Base-by-base conservation (phyloP, 2,797 vertebrate species). In the Streptopelia turtur region DNA sequence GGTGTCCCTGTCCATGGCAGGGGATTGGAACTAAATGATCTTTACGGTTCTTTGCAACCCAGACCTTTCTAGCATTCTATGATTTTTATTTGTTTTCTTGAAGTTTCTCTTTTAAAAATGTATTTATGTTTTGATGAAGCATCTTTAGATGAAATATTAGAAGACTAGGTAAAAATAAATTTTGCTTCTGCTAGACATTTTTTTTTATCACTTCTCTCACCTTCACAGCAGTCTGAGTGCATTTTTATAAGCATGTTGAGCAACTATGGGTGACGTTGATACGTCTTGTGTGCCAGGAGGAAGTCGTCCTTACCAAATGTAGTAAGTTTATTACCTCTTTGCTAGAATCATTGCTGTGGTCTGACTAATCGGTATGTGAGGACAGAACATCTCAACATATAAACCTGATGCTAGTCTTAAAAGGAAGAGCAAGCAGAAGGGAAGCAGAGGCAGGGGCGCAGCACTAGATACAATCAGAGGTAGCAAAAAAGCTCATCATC, bases 401-500 rank as follows among this genome's bases (percentile, higher is more conserved):
- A 60, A 93, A 68, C 14, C 16, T 49, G 53, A 14, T 56, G 39
- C 24, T 81, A 28, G 5, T 57, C 21, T 55, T n/a, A 12, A 60
- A 76, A 61, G 8, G 18, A 30, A 16, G 31, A 82, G 68, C 22
- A 45, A 64, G 28, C 45, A 63, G 76, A 43, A 56, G 49, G 31
- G 31, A 52, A 70, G n/a, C 1, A 1, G 41, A 23, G 41, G 0
- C 43, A 6, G 4, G 3, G 22, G 11, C 9, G 21, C 28, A 81
- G 16, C 13, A 31, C 21, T 24, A 13, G 16, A 14, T 28, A 10
- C 3, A 43, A 2, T 37, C 43, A 35, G 28, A 60, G 9, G 45
- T 16, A 47, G 24, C 11, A 22, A 30, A 52, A 85, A 65, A 56
- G 9, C 50, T 60, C 15, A 13, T 77, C 10, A 0, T 55, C 45